phyloP scores from a whole-genome alignment of 2,113 vertebrate species.

The Pseudolaguvia tuberculata region DNA sequence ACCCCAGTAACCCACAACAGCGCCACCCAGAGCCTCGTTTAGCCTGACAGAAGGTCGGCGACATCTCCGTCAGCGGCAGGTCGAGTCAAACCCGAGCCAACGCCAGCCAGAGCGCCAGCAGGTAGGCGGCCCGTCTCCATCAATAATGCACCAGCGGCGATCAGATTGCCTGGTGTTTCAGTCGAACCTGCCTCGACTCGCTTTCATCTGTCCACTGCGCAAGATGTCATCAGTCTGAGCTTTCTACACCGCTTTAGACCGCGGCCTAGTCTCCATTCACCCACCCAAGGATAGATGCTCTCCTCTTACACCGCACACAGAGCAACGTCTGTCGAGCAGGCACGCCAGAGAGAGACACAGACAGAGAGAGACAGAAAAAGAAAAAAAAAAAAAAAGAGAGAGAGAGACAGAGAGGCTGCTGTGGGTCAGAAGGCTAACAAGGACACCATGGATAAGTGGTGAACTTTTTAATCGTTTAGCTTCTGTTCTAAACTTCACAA shows the following conservation, averaged over 20 bases:
- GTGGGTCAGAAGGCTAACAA: conserved; percentile 18
- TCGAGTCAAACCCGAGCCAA: neutral
- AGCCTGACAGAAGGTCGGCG: conserved; percentile 29
- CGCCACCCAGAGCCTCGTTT: neutral
- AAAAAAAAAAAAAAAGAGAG: neutral
- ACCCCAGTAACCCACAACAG: neutral
- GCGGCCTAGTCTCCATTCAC: conserved; percentile 26
- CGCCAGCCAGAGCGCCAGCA: conserved; percentile 62
- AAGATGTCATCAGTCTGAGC: conserved; percentile 13
- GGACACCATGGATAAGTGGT: neutral
- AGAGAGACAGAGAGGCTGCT: neutral
- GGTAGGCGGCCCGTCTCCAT: conserved; percentile 60
- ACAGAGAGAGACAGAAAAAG: neutral
- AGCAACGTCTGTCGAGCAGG: neutral
- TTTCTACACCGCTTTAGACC: conserved; percentile 6
- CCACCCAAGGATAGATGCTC: conserved; percentile 1
- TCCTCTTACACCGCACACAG: conserved; percentile 20
- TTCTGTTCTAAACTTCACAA: neutral
- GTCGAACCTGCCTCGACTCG: conserved; percentile 30
- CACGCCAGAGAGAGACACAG: neutral
- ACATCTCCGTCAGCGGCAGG: neutral
- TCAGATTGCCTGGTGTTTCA: conserved; percentile 54
- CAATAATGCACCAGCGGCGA: conserved; percentile 72
- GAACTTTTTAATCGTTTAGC: neutral
- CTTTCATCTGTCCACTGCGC: conserved; percentile 39